A percentile compares a stretch with the other conserved stretches of the same genome.
Evolutionary conservation across 2,113 vertebrate genomes (phyloP).

Genomic region (Aldabrachelys gigantea): DNA sequence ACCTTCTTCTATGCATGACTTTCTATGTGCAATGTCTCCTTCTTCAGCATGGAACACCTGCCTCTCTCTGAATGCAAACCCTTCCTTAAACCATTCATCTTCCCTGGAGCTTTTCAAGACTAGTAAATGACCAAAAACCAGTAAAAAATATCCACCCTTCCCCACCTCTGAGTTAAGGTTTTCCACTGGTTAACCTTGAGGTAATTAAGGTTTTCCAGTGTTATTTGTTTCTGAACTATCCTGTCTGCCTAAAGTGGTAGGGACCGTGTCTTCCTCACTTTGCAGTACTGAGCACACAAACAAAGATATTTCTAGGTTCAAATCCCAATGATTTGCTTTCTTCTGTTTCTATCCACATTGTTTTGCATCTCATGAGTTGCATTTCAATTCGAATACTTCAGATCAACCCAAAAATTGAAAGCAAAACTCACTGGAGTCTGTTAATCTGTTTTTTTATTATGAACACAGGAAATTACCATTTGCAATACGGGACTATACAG

Average conservation of each 20-base stretch:
- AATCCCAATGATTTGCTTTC: neutral
- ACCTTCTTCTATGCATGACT: neutral
- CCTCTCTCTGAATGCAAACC: neutral
- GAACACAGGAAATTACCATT: neutral
- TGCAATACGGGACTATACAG: neutral
- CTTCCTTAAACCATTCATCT: neutral
- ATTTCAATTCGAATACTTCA: neutral
- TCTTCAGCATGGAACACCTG: neutral
- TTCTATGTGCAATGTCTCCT: neutral
- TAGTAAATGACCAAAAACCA: neutral
- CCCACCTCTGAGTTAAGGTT: neutral
- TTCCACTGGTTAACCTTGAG: neutral
- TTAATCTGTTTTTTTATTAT: neutral
- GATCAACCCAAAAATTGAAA: neutral
- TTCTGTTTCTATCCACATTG: neutral
- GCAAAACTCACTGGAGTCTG: neutral
- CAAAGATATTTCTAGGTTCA: neutral
- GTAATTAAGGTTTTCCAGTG: neutral
- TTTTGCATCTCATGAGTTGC: neutral
- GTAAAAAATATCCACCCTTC: neutral
- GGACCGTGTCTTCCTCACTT: neutral
- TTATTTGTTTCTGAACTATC: neutral
- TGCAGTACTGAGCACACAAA: neutral
- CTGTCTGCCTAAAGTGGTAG: neutral
- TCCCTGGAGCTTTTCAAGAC: neutral